phyloP scores from a whole-genome alignment of 2,113 vertebrate genomes.

The Oryzias woworae region DNA sequence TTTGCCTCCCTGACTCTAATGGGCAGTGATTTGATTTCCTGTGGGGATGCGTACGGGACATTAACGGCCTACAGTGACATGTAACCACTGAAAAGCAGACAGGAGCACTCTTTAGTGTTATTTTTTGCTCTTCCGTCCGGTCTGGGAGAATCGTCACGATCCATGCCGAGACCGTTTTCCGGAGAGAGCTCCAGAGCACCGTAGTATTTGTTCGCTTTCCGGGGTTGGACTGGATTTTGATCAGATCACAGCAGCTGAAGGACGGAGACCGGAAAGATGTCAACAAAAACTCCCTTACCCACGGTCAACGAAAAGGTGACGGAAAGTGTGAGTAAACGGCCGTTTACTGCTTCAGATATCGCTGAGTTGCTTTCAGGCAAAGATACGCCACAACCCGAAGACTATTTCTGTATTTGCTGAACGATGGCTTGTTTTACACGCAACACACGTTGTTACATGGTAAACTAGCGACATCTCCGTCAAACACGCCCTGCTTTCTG shows the following conservation, averaged over 20 bases:
- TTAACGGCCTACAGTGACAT: constrained; percentile 7
- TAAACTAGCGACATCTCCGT: constrained; percentile 50
- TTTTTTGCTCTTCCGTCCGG: constrained; percentile 39
- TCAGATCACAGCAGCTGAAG: constrained; percentile 1
- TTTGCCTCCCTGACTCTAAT: constrained; percentile 41
- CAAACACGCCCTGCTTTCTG: constrained; percentile 19
- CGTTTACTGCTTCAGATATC: background rate
- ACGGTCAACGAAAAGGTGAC: constrained; percentile 94
- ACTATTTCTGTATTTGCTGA: too few species aligned
- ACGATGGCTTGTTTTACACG: constrained; percentile 27
- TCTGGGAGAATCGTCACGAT: constrained; percentile 55
- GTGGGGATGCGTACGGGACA: constrained; percentile 9
- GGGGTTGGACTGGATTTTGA: constrained; percentile 18
- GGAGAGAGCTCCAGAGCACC: constrained; percentile 42
- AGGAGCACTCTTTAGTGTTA: background rate
- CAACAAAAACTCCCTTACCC: constrained; percentile 91
- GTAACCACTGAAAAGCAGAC: constrained; percentile 7
- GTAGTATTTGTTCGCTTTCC: constrained; percentile 11
- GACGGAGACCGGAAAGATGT: constrained; percentile 79
- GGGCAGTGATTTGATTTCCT: constrained; percentile 28
- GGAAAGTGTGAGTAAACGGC: constrained; percentile 87
- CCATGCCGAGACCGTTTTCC: constrained; percentile 55
- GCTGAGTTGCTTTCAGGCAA: background rate
- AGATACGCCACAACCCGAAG: too few species aligned
- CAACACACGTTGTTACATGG: constrained; percentile 6